Evolutionary conservation across 2,888 invertebrate genomes (phyloP).

Genomic region (Idaea dimidiata): DNA sequence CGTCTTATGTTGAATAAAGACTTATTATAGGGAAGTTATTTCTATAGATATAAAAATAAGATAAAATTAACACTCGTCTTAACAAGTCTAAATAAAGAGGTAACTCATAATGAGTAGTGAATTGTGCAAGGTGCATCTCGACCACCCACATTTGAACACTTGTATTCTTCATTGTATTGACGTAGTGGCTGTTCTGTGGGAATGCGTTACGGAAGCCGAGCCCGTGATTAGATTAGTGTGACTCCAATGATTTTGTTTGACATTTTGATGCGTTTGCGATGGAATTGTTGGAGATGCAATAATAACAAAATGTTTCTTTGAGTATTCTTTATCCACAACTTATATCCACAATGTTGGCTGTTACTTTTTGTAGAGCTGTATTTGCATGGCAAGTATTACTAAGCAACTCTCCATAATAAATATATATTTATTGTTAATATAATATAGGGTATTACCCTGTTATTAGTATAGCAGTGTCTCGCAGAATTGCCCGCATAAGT

Average conservation of each 20-base stretch:
- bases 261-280: conserved; percentile 40
- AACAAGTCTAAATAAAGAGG: conserved; percentile 33
- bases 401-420: too few relatives aligned
- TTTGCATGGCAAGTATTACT: too few relatives aligned
- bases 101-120: conserved; percentile 42
- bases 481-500: too few relatives aligned
- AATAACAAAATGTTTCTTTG: neutral
- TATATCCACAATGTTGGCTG: too few relatives aligned
- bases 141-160: conserved; percentile 54
- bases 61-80: neutral
- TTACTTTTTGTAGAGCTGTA: too few relatives aligned
- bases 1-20: too few relatives aligned
- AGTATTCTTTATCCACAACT: neutral
- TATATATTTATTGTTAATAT: too few relatives aligned
- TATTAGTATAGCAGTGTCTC: too few relatives aligned
- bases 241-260: conserved; percentile 57
- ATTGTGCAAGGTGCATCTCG: conserved; percentile 59
- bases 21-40: too few relatives aligned
- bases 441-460: too few relatives aligned
- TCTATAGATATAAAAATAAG: too few relatives aligned
- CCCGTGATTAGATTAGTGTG: conserved; percentile 58
- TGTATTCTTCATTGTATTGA: conserved; percentile 45
- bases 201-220: conserved; percentile 51
- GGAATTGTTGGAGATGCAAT: conserved; percentile 19
- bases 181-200: conserved; percentile 42